A percentile compares a stretch with the other conserved stretches of the same genome.
These are phyloP conservation scores for Pristis pectinata DNA, from an alignment of 2,797 vertebrate species.

Conservation along the genomic window DNA sequence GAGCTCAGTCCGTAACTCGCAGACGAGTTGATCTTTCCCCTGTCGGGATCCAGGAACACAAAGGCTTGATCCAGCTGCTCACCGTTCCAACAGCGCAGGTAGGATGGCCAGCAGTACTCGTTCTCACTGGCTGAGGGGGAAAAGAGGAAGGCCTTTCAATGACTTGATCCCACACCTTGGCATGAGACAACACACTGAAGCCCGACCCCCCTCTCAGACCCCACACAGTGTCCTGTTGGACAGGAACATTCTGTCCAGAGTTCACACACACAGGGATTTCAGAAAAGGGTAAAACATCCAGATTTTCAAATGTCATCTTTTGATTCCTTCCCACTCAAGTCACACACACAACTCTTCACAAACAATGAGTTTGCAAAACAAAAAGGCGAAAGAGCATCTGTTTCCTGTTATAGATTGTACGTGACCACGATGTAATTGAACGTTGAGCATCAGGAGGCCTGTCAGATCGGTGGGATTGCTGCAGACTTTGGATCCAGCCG, in stretches of 20 bases:
- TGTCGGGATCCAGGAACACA: background rate
- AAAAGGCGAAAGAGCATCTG: too few relatives aligned
- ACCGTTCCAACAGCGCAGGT: constrained; percentile 47
- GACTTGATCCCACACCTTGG: background rate
- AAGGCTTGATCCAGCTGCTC: constrained; percentile 31
- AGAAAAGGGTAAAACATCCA: background rate
- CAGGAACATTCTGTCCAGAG: too few relatives aligned
- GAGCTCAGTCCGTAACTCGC: background rate
- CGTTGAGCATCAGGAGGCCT: too few relatives aligned
- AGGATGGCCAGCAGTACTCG: constrained; percentile 35
- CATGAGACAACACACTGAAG: background rate
- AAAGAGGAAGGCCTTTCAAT: background rate
- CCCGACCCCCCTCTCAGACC: background rate
- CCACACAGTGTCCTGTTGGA: too few relatives aligned
- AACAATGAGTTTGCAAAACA: background rate
- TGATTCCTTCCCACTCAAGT: background rate
- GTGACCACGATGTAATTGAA: too few relatives aligned
- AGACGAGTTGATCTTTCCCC: background rate
- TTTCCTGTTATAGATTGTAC: too few relatives aligned
- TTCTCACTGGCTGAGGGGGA: constrained; percentile 12
- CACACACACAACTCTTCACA: background rate
- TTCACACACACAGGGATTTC: too few relatives aligned
- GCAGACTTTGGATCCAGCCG: background rate
- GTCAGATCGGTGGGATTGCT: too few relatives aligned
- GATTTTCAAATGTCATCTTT: background rate